Base-by-base conservation (phyloP, 2,888 invertebrate species). In the Chironomus tentans region DNA sequence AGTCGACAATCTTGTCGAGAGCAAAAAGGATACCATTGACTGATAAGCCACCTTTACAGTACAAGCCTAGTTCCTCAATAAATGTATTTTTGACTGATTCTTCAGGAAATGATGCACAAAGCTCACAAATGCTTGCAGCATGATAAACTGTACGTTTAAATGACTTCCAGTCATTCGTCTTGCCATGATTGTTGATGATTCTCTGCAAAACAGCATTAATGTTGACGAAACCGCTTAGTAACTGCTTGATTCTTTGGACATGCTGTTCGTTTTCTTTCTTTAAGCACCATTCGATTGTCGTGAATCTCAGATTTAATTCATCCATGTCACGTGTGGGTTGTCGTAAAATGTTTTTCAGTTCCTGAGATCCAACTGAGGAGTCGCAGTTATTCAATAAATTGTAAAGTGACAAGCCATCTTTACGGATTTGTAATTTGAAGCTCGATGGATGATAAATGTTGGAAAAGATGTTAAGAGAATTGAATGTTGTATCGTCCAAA, bases 391-490 rank as follows among this genome's bases (percentile, higher is more conserved):
- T 78, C 12, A 79, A 50, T 6, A 78, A 5, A 21, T 77, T 77
- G 72, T 72, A 79, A 2, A 79, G 21, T 3, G 79, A 79, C 13
- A 88, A 82, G 0, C 89, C 89, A 81, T 90, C 90, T 79, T 86
- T 87, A 46, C 80, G 82, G 28, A 82, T 81, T 2, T 81, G 82
- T 13, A 82, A 84, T 80, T 90, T 91, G 79, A 88, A 89, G 24
- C 86, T 85, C 28, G 90, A 89, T n/a, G 91, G 90, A 80, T 91
- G 90, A 62, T 78, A 62, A 76, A 86, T 86, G 38, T 85, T 83
- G 68, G 87, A 85, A 80, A 92, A 90, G 77, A 93, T 88, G 80
- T 91, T 88, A 50, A 93, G 81, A 1, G 89, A 88, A 78, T 86
- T 86, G 79, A 87, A 88, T 0, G 88, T 87, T 38, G 86, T 86